A percentile compares a stretch with the other conserved stretches of the same genome.
Evolutionary conservation across 2,888 invertebrate species (phyloP).

Genomic region (Idaea straminata): DNA sequence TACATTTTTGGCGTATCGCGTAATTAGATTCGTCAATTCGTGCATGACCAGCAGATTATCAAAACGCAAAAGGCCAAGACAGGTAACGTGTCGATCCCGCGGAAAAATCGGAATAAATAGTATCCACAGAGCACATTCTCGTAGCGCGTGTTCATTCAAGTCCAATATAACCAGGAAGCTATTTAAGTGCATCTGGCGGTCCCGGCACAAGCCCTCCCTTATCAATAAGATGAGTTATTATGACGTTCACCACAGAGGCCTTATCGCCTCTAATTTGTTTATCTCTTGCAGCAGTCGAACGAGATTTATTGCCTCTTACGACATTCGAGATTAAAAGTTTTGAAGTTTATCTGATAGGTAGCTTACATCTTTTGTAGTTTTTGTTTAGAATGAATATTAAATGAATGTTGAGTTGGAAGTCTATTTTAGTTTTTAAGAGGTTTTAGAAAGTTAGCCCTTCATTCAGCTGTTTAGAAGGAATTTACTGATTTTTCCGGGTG

Average conservation of each 20-base stretch:
- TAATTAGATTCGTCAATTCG: too few relatives aligned
- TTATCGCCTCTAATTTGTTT: conserved; percentile 63
- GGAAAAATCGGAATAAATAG: not conserved
- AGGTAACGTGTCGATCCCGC: too few relatives aligned
- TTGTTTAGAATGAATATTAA: not conserved
- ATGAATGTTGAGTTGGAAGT: not conserved
- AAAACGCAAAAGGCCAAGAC: not conserved
- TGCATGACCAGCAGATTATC: not conserved
- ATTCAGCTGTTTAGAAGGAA: too few relatives aligned
- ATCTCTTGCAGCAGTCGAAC: conserved; percentile 36
- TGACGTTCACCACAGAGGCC: conserved; percentile 27
- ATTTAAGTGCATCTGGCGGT: not conserved
- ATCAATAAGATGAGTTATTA: conserved; percentile 33
- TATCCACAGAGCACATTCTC: not conserved
- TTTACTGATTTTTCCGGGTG: too few relatives aligned
- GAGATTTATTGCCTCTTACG: conserved; percentile 54
- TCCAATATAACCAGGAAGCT: not conserved
- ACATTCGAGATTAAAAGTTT: conserved; percentile 22
- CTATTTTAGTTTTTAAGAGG: not conserved
- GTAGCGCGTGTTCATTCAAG: not conserved
- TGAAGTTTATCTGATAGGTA: conserved; percentile 24
- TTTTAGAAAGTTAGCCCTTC: not conserved
- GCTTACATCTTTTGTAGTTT: conserved; percentile 2
- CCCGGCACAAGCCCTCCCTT: conserved; percentile 11
- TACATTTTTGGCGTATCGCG: too few relatives aligned